These are phyloP conservation scores for Halictus ligatus DNA, from an alignment of 2,888 invertebrate species.

Conservation along the genomic window DNA sequence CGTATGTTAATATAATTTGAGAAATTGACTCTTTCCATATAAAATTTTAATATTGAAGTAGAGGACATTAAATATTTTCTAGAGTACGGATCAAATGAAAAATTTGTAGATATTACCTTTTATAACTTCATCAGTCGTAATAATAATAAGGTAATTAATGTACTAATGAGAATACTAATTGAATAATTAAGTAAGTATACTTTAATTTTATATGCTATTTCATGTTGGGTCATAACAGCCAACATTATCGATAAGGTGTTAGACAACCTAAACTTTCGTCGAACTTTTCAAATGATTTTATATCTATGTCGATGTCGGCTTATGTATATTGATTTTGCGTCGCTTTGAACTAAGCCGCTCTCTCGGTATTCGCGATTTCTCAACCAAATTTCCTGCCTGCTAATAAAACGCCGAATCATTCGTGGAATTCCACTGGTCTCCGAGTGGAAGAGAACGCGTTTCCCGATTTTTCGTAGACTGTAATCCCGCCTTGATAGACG, in stretches of 20 bases:
- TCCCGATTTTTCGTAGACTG: background rate
- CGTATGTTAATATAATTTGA: too few species aligned
- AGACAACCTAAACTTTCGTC: background rate
- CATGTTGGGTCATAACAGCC: background rate
- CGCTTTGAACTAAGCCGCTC: constrained; percentile 65
- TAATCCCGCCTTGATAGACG: constrained; percentile 1
- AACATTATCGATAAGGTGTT: background rate
- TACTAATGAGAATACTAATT: too few species aligned
- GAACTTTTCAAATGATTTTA: background rate
- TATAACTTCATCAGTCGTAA: too few species aligned
- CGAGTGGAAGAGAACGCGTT: background rate
- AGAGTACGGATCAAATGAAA: too few species aligned
- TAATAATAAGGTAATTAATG: too few species aligned
- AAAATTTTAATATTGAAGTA: too few species aligned
- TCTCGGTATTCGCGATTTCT: constrained; percentile 33
- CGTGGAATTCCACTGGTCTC: constrained; percentile 10
- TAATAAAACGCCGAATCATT: constrained; percentile 38
- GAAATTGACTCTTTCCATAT: too few species aligned
- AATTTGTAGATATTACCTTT: too few species aligned
- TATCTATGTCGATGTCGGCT: background rate
- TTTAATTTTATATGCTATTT: background rate
- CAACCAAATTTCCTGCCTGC: constrained; percentile 65
- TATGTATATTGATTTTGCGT: constrained; percentile 9
- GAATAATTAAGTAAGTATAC: too few species aligned
- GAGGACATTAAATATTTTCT: too few species aligned